These are phyloP conservation scores for Ophraella communa DNA, from an alignment of 2,888 invertebrate genomes.

Conservation along the genomic window DNA sequence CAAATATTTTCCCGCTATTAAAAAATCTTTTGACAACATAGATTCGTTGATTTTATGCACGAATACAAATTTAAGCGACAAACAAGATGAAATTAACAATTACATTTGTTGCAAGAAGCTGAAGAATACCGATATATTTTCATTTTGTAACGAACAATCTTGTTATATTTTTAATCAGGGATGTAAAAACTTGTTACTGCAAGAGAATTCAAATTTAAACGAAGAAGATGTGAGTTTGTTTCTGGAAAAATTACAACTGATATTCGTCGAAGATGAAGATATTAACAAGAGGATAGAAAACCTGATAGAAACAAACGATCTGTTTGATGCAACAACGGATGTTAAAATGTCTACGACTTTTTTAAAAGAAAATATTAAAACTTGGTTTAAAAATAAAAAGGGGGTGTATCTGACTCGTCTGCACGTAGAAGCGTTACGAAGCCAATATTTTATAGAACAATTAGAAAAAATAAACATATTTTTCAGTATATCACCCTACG, in stretches of 20 bases:
- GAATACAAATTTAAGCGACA: background rate
- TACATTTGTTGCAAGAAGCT: background rate
- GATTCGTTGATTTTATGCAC: background rate
- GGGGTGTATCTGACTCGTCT: background rate
- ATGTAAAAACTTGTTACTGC: background rate
- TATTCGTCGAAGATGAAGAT: background rate
- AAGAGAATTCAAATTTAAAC: background rate
- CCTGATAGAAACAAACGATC: background rate
- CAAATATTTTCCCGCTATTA: background rate
- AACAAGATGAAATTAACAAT: background rate
- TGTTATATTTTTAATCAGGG: background rate
- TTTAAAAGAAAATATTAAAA: background rate
- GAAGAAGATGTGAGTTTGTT: background rate
- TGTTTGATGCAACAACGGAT: background rate
- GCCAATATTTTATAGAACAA: background rate
- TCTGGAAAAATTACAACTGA: background rate
- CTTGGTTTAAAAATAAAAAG: background rate
- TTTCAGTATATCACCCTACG: background rate
- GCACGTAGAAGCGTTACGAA: background rate
- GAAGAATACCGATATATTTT: background rate
- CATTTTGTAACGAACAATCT: background rate
- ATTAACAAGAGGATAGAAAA: background rate
- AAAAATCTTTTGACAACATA: background rate
- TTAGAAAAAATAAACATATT: background rate
- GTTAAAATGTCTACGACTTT: background rate